Evolutionary conservation across 1,140 invertebrate species (phyloP).

Genomic region (Lethrus apterus): DNA sequence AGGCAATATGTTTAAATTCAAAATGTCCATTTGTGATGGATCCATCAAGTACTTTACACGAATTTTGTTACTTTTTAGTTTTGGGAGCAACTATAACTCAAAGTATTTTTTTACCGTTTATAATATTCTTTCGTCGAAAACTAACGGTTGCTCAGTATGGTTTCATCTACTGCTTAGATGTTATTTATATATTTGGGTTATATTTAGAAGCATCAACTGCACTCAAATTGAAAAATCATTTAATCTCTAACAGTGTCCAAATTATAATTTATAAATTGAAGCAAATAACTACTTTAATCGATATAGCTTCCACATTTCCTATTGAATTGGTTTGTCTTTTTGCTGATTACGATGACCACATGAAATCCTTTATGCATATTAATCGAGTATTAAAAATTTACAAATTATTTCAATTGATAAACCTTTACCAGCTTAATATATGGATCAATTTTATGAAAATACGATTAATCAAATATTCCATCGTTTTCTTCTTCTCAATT

Average conservation of each 20-base stretch:
- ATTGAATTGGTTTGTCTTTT: too few relatives aligned
- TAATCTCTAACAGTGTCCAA: background rate
- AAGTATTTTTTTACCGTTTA: conserved; percentile 5
- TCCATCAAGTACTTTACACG: conserved; percentile 4
- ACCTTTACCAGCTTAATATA: too few relatives aligned
- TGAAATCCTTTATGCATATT: too few relatives aligned
- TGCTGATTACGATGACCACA: too few relatives aligned
- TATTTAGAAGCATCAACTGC: conserved; percentile 14
- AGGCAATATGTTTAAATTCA: conserved; percentile 15
- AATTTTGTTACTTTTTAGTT: conserved; percentile 3
- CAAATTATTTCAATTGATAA: too few relatives aligned
- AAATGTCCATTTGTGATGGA: conserved; percentile 12
- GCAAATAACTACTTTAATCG: conserved; percentile 6
- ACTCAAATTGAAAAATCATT: background rate
- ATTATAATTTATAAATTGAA: conserved; percentile 13
- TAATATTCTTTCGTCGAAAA: background rate
- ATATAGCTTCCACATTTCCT: conserved; percentile 10
- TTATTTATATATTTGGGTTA: conserved; percentile 13
- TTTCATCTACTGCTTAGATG: conserved; percentile 4
- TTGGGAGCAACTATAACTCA: conserved; percentile 2
- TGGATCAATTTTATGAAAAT: too few relatives aligned
- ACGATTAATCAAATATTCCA: too few relatives aligned
- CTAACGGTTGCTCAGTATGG: background rate
- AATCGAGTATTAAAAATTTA: too few relatives aligned
- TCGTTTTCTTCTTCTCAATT: too few relatives aligned